Evolutionary conservation across 2,113 vertebrate species (phyloP).

Genomic region (Oplegnathus fasciatus): DNA sequence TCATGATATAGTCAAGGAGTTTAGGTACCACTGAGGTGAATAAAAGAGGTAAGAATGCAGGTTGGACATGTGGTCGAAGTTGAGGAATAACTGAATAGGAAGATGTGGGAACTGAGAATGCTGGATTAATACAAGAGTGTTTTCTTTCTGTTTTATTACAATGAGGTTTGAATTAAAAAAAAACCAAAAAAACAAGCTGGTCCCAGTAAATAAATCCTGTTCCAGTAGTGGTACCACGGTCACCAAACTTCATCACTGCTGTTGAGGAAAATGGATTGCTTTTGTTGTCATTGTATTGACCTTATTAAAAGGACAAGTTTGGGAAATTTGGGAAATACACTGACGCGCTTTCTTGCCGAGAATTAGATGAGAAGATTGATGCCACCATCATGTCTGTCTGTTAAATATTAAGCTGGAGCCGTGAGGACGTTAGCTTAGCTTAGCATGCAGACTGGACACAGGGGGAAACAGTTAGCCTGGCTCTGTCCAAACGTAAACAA

Average conservation of each 20-base stretch:
- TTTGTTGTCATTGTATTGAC: conserved; percentile 14
- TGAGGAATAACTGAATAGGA: conserved; percentile 2
- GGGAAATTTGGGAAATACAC: conserved; percentile 15
- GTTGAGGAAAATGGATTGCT: conserved; percentile 24
- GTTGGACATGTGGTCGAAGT: background rate
- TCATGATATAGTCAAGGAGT: conserved; percentile 60
- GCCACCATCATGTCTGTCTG: background rate
- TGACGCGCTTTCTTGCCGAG: background rate
- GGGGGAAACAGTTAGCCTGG: background rate
- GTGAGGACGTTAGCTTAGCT: background rate
- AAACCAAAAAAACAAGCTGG: conserved; percentile 38
- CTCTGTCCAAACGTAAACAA: background rate
- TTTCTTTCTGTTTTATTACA: conserved; percentile 19
- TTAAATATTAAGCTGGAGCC: background rate
- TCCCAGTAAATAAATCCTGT: conserved; percentile 55
- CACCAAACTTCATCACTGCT: conserved; percentile 32
- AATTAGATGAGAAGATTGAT: background rate
- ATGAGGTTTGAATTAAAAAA: conserved; percentile 32
- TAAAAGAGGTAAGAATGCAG: conserved; percentile 47
- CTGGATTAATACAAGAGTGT: background rate
- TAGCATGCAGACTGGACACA: conserved; percentile 17
- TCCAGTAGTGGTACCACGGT: conserved; percentile 39
- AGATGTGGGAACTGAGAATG: conserved; percentile 1
- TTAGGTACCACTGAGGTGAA: conserved; percentile 62
- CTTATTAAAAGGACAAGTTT: conserved; percentile 23